Evolutionary conservation across 1,140 invertebrate genomes (phyloP), one percentile per base, ranked within the genome.

Genomic region (Oppia nitens): DNA sequence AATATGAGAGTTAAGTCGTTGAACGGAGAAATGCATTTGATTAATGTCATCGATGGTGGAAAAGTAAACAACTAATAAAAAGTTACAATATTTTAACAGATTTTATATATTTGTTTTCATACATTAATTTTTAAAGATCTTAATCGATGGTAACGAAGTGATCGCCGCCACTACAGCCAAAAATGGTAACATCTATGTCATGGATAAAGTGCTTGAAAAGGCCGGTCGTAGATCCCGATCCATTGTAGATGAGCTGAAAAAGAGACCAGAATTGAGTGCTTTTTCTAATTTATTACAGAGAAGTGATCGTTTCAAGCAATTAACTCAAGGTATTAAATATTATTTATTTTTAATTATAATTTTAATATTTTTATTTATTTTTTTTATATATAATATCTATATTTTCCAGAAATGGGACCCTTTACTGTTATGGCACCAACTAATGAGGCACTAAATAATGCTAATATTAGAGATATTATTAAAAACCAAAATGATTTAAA

Each of bases 381-480:
- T 11, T 25, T 53, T 53, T n/a, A 12, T 25, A 9, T 53, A 14
- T 14, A 1, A n/a, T 3, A 9, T 53, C 11, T 28, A 32, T 3
- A 28, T 47, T 6, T 48, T 60, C 24, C 12, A 63, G 66, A 53
- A 25, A n/a, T 45, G n/a, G 69, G 67, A 12, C 68, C 69, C 4
- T 77, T 73, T 65, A 78, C 77, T 1, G 55, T 78, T 3, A 75
- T 79, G 48, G 77, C 72, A 0, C 76, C 76, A 6, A 70, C 72
- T n/a, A 73, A 79, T 61, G 68, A 69, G 17, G 77, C 77, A 4
- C 75, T 77, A 64, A 63, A 58, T 20, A 63, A 66, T 47, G 23
- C 71, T 9, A 63, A 64, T 28, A 52, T 17, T 6, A 40, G 32
- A 40, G 32, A 40, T 6, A 6, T 40, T 6, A 17, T 17, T 40